Base-by-base conservation (phyloP, 2,888 invertebrate species). In the Cloeon dipterum region DNA sequence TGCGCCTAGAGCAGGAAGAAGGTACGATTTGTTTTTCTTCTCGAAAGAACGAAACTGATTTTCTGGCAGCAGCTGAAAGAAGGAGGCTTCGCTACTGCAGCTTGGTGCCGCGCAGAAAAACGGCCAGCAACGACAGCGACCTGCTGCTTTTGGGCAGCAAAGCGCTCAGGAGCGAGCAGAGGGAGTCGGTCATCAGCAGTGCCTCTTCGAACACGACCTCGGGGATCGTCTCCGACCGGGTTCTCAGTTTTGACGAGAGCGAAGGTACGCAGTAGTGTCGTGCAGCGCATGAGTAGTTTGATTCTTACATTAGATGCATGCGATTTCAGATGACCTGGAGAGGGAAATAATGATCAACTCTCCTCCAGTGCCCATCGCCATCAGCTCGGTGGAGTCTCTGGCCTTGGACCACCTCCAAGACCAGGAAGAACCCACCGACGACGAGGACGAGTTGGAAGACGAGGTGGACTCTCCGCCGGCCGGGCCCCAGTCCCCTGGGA, bases 141-240 rank as follows among this genome's bases (percentile, higher is more conserved):
- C 32, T 23, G 10, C 20, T 14, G 11, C 18, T 20, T 3, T 38
- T 32, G 7, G 38, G 33, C 13, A 23, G 23, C 17, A 32, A 38
- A 13, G 38, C 38, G 19, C 34, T 38, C 20, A 20, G 38, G 50
- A 71, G 63, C 43, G 79, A 82, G 55, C 82, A 83, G 56, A 68
- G 85, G 47, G 78, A 81, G 52, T 86, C 85, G 39, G 77, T 91
- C 20, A 86, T 91, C 52, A 86, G 86, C 41, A 82, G 79, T 49
- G 83, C 88, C 29, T 89, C 89, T 49, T 91, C 89, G n/a, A 91
- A 89, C 52, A 93, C 91, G 26, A 93, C 93, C 18, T 91, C 89
- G 20, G 93, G 93, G 40, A 89, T 93, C 47, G 89, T 91, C 33
- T 89, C 91, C 55, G 93, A 93, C 56, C 72, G 88, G 46, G 86